Base-by-base conservation (phyloP, 1,140 invertebrate genomes). In the Drosophila gunungcola region DNA sequence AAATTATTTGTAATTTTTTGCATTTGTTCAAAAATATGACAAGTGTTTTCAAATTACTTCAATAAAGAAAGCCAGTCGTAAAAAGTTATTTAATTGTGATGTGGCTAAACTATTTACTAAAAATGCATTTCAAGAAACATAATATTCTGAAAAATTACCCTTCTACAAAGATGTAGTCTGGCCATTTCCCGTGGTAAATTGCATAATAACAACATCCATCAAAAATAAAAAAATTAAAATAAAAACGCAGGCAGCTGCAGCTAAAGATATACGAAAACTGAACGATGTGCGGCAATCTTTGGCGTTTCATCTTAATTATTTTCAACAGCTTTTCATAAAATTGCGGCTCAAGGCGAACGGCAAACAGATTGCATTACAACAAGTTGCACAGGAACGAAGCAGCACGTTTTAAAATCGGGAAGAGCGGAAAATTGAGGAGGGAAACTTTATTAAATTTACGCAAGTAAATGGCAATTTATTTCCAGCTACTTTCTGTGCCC, bases 381-480 rank as follows among this genome's bases (percentile, higher is more conserved):
- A 74, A 65, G 70, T 56, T 75, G 73, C 62, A 63, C 42, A 10
- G 13, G 13, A 53, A 34, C 13, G 34, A 27, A 42, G 38, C 21
- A 36, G 39, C 46, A 32, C 48, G 27, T 51, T 51, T 27, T 42
- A 25, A 39, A 42, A 25, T 41, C 34, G 43, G 11, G 13, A 16
- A 43, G 3, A 12, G 25, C 25, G n/a, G 39, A 73, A 42, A 49
- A 52, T 70, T 51, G 41, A n/a, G 45, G 11, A 32, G 10, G 10
- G 68, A 62, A 83, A 73, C 64, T 88, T 88, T 86, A 86, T 86
- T 88, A 86, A 86, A 86, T 86, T 86, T 73, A 69, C 70, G 70
- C 75, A 83, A 88, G 83, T 83, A 88, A 86, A 88, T 86, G 88
- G 83, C 79, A 86, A 83, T 88, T 88, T 86, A 72, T 68, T 63